Conservation (phyloP, 2,888 invertebrate genomes). For the Unio delphinus region DNA sequence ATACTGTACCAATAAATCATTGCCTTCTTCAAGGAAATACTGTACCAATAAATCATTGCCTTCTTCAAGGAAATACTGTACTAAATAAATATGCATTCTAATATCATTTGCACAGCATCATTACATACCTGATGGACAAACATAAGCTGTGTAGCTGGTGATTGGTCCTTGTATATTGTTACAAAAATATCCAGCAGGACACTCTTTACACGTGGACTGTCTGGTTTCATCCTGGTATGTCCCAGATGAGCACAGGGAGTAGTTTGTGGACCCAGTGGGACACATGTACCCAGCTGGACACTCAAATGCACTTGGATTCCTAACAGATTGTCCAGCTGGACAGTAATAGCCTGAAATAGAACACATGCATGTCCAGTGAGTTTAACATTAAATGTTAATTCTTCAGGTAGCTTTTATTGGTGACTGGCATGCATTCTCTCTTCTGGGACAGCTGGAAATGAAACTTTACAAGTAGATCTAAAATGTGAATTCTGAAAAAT, state of each 20-base stretch:
- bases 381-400: too few relatives aligned
- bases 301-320: conserved; percentile 49
- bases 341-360: conserved; percentile 63
- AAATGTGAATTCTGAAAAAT: too few relatives aligned
- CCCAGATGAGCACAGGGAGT: conserved; percentile 61
- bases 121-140: conserved; percentile 62
- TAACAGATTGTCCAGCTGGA: conserved; percentile 55
- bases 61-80: too few relatives aligned
- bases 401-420: too few relatives aligned
- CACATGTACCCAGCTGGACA: conserved; percentile 67
- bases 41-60: too few relatives aligned
- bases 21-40: too few relatives aligned
- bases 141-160: conserved; percentile 57
- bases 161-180: conserved; percentile 61
- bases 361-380: background rate
- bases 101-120: background rate
- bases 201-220: conserved; percentile 61
- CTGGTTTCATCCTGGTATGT: conserved; percentile 60
- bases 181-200: conserved; percentile 67
- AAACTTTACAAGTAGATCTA: too few relatives aligned
- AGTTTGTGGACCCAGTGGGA: conserved; percentile 47
- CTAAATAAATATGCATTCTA: too few relatives aligned
- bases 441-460: too few relatives aligned
- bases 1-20: too few relatives aligned
- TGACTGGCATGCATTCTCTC: too few relatives aligned